Evolutionary conservation across 1,140 invertebrate species (phyloP), one percentile per base, ranked within the genome.

Genomic region (Littorina saxatilis): DNA sequence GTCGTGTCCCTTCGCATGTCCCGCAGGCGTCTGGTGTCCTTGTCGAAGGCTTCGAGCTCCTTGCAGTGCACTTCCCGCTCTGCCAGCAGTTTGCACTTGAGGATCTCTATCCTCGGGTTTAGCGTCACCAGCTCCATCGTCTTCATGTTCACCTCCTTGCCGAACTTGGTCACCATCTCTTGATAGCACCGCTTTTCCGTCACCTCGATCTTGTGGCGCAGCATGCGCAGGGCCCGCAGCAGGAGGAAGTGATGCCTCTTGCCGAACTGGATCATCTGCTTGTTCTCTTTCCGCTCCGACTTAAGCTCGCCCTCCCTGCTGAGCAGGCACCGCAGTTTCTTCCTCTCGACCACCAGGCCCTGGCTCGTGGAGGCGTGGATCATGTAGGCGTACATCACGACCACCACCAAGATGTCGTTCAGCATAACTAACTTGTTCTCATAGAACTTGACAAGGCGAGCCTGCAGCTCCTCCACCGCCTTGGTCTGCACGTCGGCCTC

Each of bases 111-210:
- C 32, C 29, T 78, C 35, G 58, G 76, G n/a, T 78, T 78, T 20
- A 43, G 5, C 13, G 39, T 40, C 2, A 40, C 27, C 20, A 63
- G 35, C 23, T 78, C 55, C 15, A 78, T 55, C 0, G 39, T 9
- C 17, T 43, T 1, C 58, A 78, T 4, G 39, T 17, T 27, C 11
- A 78, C 23, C 0, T 20, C 15, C 39, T 58, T 32, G 17, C 76
- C 76, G 32, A 78, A 78, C 37, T 78, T 78, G 13, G 27, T 78
- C 37, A 63, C 20, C 2, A 78, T 63, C 17, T 43, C 76, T 13
- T 63, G 35, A 1, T 78, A 55, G 52, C 76, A 78, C 7, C 66
- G 29, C 27, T n/a, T 61, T 11, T 0, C 43, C 43, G 13, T 39
- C 7, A 0, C 55, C 32, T 37, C 15, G 32, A n/a, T 37, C 32